phyloP scores from a whole-genome alignment of 1,140 invertebrate genomes.

The Araneus ventricosus region DNA sequence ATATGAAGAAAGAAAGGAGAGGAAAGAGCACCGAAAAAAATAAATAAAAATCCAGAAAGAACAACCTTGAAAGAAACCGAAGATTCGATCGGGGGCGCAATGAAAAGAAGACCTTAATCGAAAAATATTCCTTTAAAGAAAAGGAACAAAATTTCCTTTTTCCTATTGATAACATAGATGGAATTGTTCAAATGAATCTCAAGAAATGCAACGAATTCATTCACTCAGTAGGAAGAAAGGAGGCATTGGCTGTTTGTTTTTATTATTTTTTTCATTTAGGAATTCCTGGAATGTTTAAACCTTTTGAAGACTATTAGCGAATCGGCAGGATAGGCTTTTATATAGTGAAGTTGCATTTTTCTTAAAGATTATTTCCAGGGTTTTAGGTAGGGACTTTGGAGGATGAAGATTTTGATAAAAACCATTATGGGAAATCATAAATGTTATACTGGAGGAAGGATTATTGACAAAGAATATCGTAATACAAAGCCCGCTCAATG shows the following conservation, averaged over 20 bases:
- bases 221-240: slow-evolving; percentile 11
- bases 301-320: slow-evolving; percentile 28
- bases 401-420: slow-evolving; percentile 28
- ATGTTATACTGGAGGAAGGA: slow-evolving; percentile 1
- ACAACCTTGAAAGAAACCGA: slow-evolving; percentile 43
- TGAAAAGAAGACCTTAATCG: slow-evolving; percentile 61
- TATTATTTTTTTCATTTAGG: not conserved
- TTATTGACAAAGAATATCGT: slow-evolving; percentile 8
- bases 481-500: not conserved
- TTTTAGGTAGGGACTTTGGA: not conserved
- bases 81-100: slow-evolving; percentile 36
- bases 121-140: slow-evolving; percentile 64
- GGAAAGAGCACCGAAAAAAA: not conserved
- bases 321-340: not conserved
- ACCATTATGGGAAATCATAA: slow-evolving; percentile 29
- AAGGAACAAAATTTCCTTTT: slow-evolving; percentile 36
- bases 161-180: slow-evolving; percentile 67
- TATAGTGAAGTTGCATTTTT: not conserved
- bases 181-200: slow-evolving; percentile 66
- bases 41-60: slow-evolving; percentile 3
- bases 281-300: slow-evolving; percentile 8
- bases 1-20: slow-evolving; percentile 41
- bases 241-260: not conserved
- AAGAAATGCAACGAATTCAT: slow-evolving; percentile 58
- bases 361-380: not conserved